Evolutionary conservation across 2,888 invertebrate species (phyloP).

Genomic region (Rotaria socialis): DNA sequence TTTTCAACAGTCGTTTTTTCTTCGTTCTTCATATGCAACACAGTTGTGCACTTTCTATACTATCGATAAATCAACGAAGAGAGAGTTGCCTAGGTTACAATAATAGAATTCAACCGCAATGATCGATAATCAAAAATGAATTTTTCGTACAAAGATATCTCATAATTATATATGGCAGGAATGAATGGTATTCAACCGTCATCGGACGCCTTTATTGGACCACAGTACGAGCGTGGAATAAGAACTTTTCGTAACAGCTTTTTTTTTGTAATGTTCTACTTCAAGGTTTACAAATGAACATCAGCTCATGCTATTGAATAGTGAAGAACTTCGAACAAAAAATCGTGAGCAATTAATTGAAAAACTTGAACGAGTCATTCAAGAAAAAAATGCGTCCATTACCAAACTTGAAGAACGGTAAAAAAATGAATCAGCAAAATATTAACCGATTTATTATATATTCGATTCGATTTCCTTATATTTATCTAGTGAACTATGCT

Average conservation of each 20-base stretch:
- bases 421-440: background rate
- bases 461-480: background rate
- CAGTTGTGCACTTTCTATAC: background rate
- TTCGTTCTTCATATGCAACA: background rate
- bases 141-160: background rate
- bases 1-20: background rate
- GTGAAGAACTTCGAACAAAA: background rate
- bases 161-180: background rate
- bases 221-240: background rate
- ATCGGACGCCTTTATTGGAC: background rate
- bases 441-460: background rate
- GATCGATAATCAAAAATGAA: background rate
- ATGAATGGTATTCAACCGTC: background rate
- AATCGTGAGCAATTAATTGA: slow-evolving; percentile 31
- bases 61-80: background rate
- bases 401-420: slow-evolving; percentile 20
- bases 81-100: background rate
- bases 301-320: background rate
- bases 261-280: background rate
- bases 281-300: background rate
- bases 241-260: too few relatives aligned
- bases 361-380: slow-evolving; percentile 4
- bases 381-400: slow-evolving; percentile 34
- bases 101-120: background rate
- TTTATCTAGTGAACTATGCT: background rate